phyloP scores from a whole-genome alignment of 2,888 invertebrate genomes.

The Psococerastis gibbosa region DNA sequence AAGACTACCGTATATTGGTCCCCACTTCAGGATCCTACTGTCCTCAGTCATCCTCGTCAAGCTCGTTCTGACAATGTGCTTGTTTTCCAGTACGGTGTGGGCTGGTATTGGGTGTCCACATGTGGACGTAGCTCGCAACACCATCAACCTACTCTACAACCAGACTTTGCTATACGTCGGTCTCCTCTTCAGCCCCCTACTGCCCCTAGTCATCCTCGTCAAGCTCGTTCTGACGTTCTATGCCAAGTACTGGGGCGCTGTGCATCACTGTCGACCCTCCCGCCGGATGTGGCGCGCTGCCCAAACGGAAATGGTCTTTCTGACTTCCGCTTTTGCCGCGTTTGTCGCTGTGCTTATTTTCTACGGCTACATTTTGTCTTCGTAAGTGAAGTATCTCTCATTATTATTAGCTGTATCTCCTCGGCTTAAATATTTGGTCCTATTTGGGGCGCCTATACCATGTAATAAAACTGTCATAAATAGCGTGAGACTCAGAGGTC shows the following conservation, averaged over 20 bases:
- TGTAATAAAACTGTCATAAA: too few relatives aligned
- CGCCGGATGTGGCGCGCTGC: slow-evolving; percentile 46
- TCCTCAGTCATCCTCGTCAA: slow-evolving; percentile 44
- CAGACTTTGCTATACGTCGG: slow-evolving; percentile 63
- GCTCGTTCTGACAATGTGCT: slow-evolving; percentile 45
- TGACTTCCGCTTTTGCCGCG: slow-evolving; percentile 44
- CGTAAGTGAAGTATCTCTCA: slow-evolving; percentile 32
- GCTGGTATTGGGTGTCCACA: slow-evolving; percentile 28
- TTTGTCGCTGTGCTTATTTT: slow-evolving; percentile 38
- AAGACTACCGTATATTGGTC: slow-evolving; percentile 55
- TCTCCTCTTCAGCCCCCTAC: slow-evolving; percentile 48
- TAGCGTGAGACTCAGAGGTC: too few relatives aligned
- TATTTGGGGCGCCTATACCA: too few relatives aligned
- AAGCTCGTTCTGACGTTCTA: slow-evolving; percentile 58
- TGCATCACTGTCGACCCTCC: slow-evolving; percentile 47
- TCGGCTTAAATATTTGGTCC: too few relatives aligned
- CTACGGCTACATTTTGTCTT: slow-evolving; percentile 42
- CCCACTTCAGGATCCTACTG: slow-evolving; percentile 51
- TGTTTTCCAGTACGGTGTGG: slow-evolving; percentile 17
- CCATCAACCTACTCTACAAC: slow-evolving; percentile 58
- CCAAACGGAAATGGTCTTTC: slow-evolving; percentile 55
- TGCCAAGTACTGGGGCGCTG: slow-evolving; percentile 37
- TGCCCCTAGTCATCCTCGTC: slow-evolving; percentile 40
- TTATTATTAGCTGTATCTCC: slow-evolving; percentile 10
- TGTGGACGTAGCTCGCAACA: slow-evolving; percentile 59